phyloP scores from a whole-genome alignment of 2,888 invertebrate genomes.

The Acanthoscelides obtectus region DNA sequence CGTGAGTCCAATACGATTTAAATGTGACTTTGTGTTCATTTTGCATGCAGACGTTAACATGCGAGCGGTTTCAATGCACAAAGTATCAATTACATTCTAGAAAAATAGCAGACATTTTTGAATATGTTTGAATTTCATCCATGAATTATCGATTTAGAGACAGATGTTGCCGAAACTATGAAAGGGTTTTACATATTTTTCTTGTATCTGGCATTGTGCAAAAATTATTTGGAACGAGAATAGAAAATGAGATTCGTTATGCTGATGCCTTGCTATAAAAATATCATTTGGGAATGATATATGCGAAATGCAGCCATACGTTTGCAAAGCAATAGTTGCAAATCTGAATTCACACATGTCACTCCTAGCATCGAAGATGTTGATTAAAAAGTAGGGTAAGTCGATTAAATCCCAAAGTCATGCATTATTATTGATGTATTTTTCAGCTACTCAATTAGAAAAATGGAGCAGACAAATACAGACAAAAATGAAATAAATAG shows the following conservation, averaged over 20 bases:
- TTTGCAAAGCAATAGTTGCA: not conserved
- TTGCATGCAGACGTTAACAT: constrained; percentile 33
- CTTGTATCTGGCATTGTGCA: not conserved
- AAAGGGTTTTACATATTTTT: not conserved
- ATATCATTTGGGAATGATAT: not conserved
- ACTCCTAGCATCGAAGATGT: too few species aligned
- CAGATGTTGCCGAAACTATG: constrained; percentile 3
- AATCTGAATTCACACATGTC: too few species aligned
- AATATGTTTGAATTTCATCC: constrained; percentile 4
- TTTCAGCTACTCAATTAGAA: too few species aligned
- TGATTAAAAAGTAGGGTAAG: too few species aligned
- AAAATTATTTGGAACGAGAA: not conserved
- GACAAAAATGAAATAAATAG: too few species aligned
- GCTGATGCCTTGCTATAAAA: not conserved
- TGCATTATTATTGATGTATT: too few species aligned
- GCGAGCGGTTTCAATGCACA: constrained; percentile 12
- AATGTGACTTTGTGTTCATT: constrained; percentile 38
- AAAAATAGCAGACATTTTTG: constrained; percentile 10
- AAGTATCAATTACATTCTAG: constrained; percentile 29
- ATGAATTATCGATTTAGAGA: constrained; percentile 9
- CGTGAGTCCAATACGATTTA: constrained; percentile 41
- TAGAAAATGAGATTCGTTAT: constrained; percentile 2
- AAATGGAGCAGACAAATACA: too few species aligned
- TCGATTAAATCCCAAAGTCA: too few species aligned
- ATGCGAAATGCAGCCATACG: not conserved